phyloP scores from a whole-genome alignment of 2,113 vertebrate genomes.

The Dolichallabes microphthalmus region DNA sequence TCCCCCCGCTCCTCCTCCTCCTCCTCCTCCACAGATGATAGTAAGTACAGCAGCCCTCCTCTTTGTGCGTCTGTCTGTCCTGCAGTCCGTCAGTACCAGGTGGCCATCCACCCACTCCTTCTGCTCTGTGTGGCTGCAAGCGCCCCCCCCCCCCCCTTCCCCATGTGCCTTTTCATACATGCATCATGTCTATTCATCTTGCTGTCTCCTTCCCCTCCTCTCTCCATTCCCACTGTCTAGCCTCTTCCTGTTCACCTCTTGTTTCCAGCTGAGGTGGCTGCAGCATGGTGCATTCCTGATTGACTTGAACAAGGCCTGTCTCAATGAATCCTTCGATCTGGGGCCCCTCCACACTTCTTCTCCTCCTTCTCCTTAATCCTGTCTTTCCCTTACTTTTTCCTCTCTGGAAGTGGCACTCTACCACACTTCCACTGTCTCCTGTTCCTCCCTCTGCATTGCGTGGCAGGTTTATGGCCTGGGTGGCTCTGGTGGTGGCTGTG shows the following conservation, averaged over 20 bases:
- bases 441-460: slow-evolving; percentile 48
- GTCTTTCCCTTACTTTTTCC: slow-evolving; percentile 49
- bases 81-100: slow-evolving; percentile 78
- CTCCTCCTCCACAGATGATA: slow-evolving; percentile 91
- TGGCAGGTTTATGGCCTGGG: slow-evolving; percentile 47
- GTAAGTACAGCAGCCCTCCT: slow-evolving; percentile 94
- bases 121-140: slow-evolving; percentile 84
- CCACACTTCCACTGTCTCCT: slow-evolving; percentile 47
- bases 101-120: slow-evolving; percentile 60
- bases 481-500: slow-evolving; percentile 42
- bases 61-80: slow-evolving; percentile 89
- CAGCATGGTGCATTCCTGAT: slow-evolving; percentile 80
- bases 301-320: slow-evolving; percentile 64
- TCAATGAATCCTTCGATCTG: slow-evolving; percentile 55
- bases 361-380: slow-evolving; percentile 34
- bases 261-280: slow-evolving; percentile 63
- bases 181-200: slow-evolving; percentile 58
- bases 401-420: slow-evolving; percentile 67
- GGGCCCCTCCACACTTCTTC: slow-evolving; percentile 46
- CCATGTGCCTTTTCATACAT: slow-evolving; percentile 51
- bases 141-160: slow-evolving; percentile 60
- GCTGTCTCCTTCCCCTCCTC: slow-evolving; percentile 42
- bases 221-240: slow-evolving; percentile 10
- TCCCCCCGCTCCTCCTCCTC: slow-evolving; percentile 54
- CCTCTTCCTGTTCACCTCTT: slow-evolving; percentile 40